phyloP scores from a whole-genome alignment of 1,140 invertebrate species.

The Cotesia chilonis region DNA sequence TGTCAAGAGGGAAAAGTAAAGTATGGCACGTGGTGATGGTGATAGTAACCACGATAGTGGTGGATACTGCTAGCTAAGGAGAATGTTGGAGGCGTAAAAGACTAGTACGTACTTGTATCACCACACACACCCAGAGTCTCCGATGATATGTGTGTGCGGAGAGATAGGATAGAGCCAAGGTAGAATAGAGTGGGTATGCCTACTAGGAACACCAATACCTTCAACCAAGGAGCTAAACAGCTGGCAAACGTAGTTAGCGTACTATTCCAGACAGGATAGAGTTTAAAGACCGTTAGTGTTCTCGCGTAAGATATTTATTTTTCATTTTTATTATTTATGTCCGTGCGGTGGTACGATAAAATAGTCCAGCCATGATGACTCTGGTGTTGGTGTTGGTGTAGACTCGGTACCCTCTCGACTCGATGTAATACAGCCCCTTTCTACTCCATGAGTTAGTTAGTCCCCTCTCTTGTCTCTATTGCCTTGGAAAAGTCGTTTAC shows the following conservation, averaged over 20 bases:
- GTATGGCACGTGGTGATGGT: constrained; percentile 23
- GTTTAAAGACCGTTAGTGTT: constrained; percentile 19
- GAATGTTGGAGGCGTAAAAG: constrained; percentile 16
- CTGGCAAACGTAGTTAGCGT: constrained; percentile 10
- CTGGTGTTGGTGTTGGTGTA: too few species aligned
- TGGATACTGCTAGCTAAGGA: not conserved
- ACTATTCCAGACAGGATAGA: not conserved
- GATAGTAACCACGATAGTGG: too few species aligned
- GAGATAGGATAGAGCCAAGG: not conserved
- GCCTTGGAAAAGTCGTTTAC: not conserved
- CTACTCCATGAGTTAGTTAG: not conserved
- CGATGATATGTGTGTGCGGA: not conserved
- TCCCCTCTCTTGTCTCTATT: not conserved
- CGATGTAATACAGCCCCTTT: constrained; percentile 1
- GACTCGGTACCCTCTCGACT: constrained; percentile 2
- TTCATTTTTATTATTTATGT: not conserved
- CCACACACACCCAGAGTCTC: too few species aligned
- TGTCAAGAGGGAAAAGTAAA: constrained; percentile 6
- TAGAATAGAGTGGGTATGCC: constrained; percentile 9
- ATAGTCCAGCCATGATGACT: not conserved
- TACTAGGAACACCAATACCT: not conserved
- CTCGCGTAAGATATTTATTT: not conserved
- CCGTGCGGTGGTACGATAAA: constrained; percentile 1
- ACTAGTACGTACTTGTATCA: not conserved
- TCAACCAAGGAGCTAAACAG: not conserved